phyloP scores from a whole-genome alignment of 2,113 vertebrate genomes.

The Sinocyclocheilus rhinocerous region DNA sequence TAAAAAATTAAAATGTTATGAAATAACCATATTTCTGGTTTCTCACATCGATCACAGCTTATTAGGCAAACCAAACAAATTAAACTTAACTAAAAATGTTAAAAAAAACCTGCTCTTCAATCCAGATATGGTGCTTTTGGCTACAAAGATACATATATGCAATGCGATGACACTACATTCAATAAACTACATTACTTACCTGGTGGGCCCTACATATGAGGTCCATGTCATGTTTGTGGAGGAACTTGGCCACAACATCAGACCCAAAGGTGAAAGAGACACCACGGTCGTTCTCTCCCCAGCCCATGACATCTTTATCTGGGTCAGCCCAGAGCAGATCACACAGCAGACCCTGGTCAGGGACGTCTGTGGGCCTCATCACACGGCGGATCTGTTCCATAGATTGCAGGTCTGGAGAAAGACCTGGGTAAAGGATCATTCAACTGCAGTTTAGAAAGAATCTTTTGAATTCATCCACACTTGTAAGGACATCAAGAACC shows the following conservation, averaged over 20 bases:
- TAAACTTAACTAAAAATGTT: no score
- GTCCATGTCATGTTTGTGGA: conserved; percentile 97
- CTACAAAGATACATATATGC: no score
- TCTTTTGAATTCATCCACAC: background rate
- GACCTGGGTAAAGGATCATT: conserved; percentile 69
- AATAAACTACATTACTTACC: conserved; percentile 69
- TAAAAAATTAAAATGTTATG: no score
- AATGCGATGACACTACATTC: background rate
- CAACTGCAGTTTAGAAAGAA: conserved; percentile 5
- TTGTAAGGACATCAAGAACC: background rate
- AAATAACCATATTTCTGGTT: no score
- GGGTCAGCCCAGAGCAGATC: conserved; percentile 96
- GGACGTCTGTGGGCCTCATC: conserved; percentile 95
- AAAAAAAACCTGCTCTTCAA: background rate
- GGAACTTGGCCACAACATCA: conserved; percentile 94
- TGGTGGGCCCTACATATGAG: conserved; percentile 97
- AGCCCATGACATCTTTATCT: conserved; percentile 95
- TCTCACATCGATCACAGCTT: no score
- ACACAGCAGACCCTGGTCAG: conserved; percentile 94
- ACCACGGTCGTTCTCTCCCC: conserved; percentile 94
- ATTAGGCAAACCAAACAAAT: no score
- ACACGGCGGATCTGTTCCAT: conserved; percentile 97
- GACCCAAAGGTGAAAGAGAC: conserved; percentile 97
- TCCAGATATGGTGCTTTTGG: background rate
- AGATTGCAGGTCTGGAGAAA: conserved; percentile 94